Evolutionary conservation across 2,113 vertebrate species (phyloP).

Genomic region (Merops nubicus): DNA sequence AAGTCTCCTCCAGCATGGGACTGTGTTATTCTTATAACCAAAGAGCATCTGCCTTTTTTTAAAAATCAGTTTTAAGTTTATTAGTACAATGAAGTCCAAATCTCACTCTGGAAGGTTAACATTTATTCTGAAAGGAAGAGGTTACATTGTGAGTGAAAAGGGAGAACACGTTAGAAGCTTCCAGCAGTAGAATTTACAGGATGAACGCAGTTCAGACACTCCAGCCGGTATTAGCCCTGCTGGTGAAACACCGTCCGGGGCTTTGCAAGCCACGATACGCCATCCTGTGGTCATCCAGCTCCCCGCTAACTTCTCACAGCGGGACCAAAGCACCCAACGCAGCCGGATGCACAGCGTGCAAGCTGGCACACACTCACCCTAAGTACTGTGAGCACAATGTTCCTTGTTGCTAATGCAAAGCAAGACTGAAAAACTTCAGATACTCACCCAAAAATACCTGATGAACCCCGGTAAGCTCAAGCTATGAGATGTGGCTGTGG

Average conservation of each 20-base stretch:
- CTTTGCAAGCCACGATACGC: background rate
- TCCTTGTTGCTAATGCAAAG: background rate
- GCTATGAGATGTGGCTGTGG: background rate
- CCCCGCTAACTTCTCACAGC: background rate
- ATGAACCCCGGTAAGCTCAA: accelerated
- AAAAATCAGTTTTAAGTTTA: background rate
- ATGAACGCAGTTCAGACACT: accelerated
- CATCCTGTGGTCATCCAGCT: constrained; percentile 31
- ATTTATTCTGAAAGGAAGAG: background rate
- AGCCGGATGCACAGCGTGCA: accelerated
- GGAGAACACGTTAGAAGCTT: background rate
- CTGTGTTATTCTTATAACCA: background rate
- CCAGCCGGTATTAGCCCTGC: accelerated
- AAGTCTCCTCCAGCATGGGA: background rate
- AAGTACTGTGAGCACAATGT: accelerated
- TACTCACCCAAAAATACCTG: accelerated
- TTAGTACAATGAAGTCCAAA: background rate
- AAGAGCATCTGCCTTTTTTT: background rate
- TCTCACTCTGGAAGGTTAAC: background rate
- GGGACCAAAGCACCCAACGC: background rate
- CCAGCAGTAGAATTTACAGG: background rate
- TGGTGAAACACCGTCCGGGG: accelerated
- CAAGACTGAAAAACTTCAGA: background rate
- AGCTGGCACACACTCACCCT: accelerated
- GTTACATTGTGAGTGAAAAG: background rate